Conservation (phyloP, 2,797 vertebrate genomes). For the Danio kyathit region DNA sequence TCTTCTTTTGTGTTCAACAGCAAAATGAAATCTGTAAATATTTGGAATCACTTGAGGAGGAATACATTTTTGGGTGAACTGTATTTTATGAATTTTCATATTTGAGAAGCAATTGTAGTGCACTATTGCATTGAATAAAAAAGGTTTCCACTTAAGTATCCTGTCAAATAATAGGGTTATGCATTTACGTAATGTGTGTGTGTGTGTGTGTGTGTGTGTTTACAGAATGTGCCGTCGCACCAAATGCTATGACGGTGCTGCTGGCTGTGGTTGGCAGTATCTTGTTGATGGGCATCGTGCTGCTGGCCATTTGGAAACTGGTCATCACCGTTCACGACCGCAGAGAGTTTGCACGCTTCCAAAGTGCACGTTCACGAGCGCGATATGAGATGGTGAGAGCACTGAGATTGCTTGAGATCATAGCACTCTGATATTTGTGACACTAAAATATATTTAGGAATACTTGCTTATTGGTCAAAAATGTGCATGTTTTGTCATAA, state of each 20-base stretch:
- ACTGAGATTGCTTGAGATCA: not conserved
- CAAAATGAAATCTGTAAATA: too few relatives aligned
- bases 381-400: constrained; percentile 93
- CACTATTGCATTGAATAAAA: too few relatives aligned
- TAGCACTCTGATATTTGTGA: not conserved
- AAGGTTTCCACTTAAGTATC: not conserved
- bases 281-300: constrained; percentile 79
- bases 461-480: not conserved
- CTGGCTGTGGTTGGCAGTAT: constrained; percentile 83
- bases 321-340: constrained; percentile 94
- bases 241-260: constrained; percentile 85
- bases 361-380: constrained; percentile 91
- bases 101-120: too few relatives aligned
- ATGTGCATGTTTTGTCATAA: not conserved
- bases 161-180: too few relatives aligned
- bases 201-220: constrained; percentile 22
- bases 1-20: too few relatives aligned
- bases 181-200: constrained; percentile 23
- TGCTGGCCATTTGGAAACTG: constrained; percentile 92
- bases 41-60: too few relatives aligned
- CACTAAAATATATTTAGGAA: not conserved
- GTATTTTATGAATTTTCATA: not conserved
- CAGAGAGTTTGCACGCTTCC: constrained; percentile 91
- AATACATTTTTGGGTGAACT: too few relatives aligned
- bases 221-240: constrained; percentile 86